Evolutionary conservation across 1,140 invertebrate genomes (phyloP).

Genomic region (Prorops nasuta): DNA sequence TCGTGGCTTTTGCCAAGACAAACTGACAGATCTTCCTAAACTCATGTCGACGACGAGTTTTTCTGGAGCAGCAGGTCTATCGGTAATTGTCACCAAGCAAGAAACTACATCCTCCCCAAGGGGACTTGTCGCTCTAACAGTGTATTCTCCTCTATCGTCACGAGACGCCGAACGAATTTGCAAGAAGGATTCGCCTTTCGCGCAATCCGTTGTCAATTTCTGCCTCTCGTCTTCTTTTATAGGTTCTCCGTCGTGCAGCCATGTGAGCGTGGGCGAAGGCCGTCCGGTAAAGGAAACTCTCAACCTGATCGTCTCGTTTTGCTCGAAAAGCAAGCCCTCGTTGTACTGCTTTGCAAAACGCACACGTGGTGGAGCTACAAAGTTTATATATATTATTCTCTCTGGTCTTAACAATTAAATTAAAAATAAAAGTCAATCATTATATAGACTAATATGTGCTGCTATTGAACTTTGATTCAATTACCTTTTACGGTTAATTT

Average conservation of each 20-base stretch:
- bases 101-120: slow-evolving; percentile 78
- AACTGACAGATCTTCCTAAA: slow-evolving; percentile 75
- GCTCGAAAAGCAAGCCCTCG: slow-evolving; percentile 84
- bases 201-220: slow-evolving; percentile 63
- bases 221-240: slow-evolving; percentile 64
- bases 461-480: not conserved
- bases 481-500: slow-evolving; percentile 70
- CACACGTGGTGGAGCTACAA: slow-evolving; percentile 71
- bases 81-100: slow-evolving; percentile 83
- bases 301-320: slow-evolving; percentile 81
- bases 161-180: slow-evolving; percentile 72
- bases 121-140: slow-evolving; percentile 74
- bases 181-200: slow-evolving; percentile 69
- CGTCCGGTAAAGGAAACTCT: slow-evolving; percentile 88
- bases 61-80: slow-evolving; percentile 81
- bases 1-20: slow-evolving; percentile 86
- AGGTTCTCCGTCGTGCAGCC: slow-evolving; percentile 82
- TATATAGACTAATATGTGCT: not conserved
- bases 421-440: not conserved
- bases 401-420: too few relatives aligned
- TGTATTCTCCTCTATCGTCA: slow-evolving; percentile 83
- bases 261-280: slow-evolving; percentile 78
- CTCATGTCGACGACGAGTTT: slow-evolving; percentile 74
- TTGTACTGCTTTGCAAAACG: slow-evolving; percentile 79
- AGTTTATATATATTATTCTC: slow-evolving; percentile 12